Base-by-base conservation (phyloP, 2,797 vertebrate species). In the Okamejei kenojei region DNA sequence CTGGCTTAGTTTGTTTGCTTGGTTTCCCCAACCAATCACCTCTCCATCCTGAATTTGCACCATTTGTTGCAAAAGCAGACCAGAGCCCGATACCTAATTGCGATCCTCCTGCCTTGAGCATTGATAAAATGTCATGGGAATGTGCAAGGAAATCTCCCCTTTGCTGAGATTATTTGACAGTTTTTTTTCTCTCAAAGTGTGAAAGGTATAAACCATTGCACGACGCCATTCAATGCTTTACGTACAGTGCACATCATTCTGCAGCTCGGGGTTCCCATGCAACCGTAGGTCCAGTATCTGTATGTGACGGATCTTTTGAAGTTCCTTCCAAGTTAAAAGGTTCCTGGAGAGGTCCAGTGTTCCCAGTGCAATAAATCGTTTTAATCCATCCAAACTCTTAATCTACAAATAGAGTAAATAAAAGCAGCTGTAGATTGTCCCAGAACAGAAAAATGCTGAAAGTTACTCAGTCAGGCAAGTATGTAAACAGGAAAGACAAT, bases 321-420 rank as follows among this genome's bases (percentile, higher is more conserved):
- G 81, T 19, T 93, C 80, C 32, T 91, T 63, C 90, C 90, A 71
- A 10, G 90, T 93, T 61, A 68, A 86, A 45, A 63, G 35, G 26
- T 93, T 93, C 26, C 65, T 29, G 61, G 74, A 93, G n/a, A 86
- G 81, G 78, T 78, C 71, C 7, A 86, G 38, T 19, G 35, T 88
- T 61, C 93, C 93, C 80, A 86, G 84, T 45, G 61, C 63, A 13
- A 71, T 90, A 71, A 93, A 71, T 90, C 73, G 61, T 45, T 63
- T 23, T 26, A 93, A 77, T 77, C 93, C 93, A 93, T 86, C 93
- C 84, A 90, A 77, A 73, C 93, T 38, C 82, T 79, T 93, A 71
- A 93, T 93, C 93, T 68, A 63, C 10, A 88, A 80, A 35, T 71
- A 86, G n/a, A 71, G 23, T 77, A 35, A 19, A 93, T 32, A 54